A percentile compares a stretch with the other conserved stretches of the same genome.
These are phyloP conservation scores for Adoxophyes honmai DNA, from an alignment of 1,140 invertebrate species.

Conservation along the genomic window DNA sequence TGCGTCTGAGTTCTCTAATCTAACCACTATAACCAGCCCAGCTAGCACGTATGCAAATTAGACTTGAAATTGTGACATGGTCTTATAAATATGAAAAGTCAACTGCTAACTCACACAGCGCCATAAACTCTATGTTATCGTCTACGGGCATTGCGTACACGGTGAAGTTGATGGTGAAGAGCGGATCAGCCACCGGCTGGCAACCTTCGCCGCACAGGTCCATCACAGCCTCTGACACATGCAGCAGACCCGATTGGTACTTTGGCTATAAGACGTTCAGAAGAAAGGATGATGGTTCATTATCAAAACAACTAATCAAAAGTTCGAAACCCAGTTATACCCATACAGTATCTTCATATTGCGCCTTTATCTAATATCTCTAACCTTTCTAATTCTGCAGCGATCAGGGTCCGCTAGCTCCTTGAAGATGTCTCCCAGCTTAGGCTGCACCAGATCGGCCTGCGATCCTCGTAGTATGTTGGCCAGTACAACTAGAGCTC, in stretches of 20 bases:
- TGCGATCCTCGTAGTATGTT: slow-evolving; percentile 64
- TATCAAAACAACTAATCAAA: too few relatives aligned
- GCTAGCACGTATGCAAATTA: too few relatives aligned
- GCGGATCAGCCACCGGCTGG: slow-evolving; percentile 41
- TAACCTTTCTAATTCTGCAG: slow-evolving; percentile 59
- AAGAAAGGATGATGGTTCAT: too few relatives aligned
- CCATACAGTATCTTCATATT: too few relatives aligned
- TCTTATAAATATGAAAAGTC: too few relatives aligned
- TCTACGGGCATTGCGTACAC: slow-evolving; percentile 64
- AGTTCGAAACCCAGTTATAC: too few relatives aligned
- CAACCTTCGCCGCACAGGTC: slow-evolving; percentile 69
- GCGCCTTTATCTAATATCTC: slow-evolving; percentile 1
- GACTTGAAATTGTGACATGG: too few relatives aligned
- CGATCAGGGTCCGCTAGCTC: slow-evolving; percentile 58
- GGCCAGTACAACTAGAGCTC: slow-evolving; percentile 61
- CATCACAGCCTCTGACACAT: slow-evolving; percentile 74
- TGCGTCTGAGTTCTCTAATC: too few relatives aligned
- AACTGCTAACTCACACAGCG: slow-evolving; percentile 51
- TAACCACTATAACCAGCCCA: too few relatives aligned
- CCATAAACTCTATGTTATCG: slow-evolving; percentile 61
- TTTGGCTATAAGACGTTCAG: slow-evolving; percentile 47
- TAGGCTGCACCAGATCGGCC: slow-evolving; percentile 70
- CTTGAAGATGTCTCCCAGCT: slow-evolving; percentile 68
- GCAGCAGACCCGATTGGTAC: slow-evolving; percentile 70
- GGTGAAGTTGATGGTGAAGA: slow-evolving; percentile 67